Base-by-base conservation (phyloP, 1,140 invertebrate genomes). In the Diachasma alloeum region DNA sequence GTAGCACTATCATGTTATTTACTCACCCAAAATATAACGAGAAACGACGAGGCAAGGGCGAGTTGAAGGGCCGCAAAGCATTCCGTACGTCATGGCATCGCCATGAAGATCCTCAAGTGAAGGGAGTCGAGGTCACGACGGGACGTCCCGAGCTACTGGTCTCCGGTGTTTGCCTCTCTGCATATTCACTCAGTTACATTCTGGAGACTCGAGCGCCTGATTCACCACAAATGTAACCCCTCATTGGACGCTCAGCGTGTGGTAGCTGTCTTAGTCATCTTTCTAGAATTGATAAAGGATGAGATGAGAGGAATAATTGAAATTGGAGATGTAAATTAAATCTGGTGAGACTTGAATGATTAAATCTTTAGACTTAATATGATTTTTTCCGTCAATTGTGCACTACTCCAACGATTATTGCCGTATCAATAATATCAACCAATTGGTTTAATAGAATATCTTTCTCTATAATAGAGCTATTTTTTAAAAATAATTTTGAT, bases 31-130 rank as follows among this genome's bases (percentile, higher is more conserved):
- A 63, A 63, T 63, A 63, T 63, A 63, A 63, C 24, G 59, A 26
- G 59, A 63, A 63, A 63, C 59, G 59, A 63, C 59, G 59, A 63
- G 59, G 59, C 59, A 63, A 63, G 59, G 48, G 48, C n/a, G 17
- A 53, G 48, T 53, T 53, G 48, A 53, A 53, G 48, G 59, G 59
- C 59, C 59, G 59, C 48, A 63, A 63, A 63, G 59, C 59, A 63
- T 63, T 63, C 59, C 59, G 22, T 63, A 31, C 24, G 59, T 63
- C 59, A 63, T 63, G 59, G 59, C 17, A 59, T 59, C 6, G 17
- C 53, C 4, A 3, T 59, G n/a, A 59, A 63, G 19, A 63, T 63
- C 11, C 24, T 63, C 59, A 63, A 22, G 59, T 63, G 59, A 63
- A 63, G 59, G 59, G 22, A 63, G 22, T 63, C 59, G 59, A 63